These are phyloP conservation scores for Lophotis ruficrista DNA, from an alignment of 2,113 vertebrate genomes.

Conservation along the genomic window DNA sequence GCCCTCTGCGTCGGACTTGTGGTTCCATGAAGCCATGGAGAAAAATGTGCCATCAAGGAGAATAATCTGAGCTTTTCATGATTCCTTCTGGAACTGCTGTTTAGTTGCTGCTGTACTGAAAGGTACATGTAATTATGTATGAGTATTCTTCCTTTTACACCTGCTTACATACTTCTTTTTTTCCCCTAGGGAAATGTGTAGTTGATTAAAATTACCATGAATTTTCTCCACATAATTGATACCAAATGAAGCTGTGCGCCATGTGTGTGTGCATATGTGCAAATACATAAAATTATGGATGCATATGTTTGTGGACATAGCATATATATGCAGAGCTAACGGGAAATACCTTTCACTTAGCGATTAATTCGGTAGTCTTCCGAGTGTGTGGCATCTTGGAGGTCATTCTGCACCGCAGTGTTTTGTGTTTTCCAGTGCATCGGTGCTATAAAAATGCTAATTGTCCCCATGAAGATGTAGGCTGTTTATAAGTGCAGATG, in stretches of 20 bases:
- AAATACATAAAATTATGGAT: not conserved
- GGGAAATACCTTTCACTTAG: constrained; percentile 21
- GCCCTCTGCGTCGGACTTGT: accelerated
- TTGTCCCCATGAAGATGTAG: constrained; percentile 28
- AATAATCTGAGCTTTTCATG: not conserved
- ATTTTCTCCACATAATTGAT: constrained; percentile 24
- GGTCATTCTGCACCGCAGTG: not conserved
- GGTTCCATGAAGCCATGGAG: not conserved
- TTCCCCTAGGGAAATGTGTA: not conserved
- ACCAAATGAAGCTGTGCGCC: not conserved
- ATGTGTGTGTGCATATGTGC: not conserved
- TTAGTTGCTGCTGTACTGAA: not conserved
- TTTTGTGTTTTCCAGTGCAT: not conserved
- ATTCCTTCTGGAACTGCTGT: not conserved
- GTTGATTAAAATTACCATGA: constrained; percentile 32
- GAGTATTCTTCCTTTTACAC: constrained; percentile 17
- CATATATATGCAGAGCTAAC: not conserved
- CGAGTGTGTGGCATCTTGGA: not conserved
- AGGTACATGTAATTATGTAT: not conserved
- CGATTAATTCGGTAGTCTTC: constrained; percentile 23
- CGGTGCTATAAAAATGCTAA: constrained; percentile 61
- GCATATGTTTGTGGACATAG: not conserved
- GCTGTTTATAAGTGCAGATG: not conserved
- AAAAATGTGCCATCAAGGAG: not conserved
- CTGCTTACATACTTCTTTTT: not conserved